Base-by-base conservation (phyloP, 2,888 invertebrate species). In the Odontocerum albicorne region DNA sequence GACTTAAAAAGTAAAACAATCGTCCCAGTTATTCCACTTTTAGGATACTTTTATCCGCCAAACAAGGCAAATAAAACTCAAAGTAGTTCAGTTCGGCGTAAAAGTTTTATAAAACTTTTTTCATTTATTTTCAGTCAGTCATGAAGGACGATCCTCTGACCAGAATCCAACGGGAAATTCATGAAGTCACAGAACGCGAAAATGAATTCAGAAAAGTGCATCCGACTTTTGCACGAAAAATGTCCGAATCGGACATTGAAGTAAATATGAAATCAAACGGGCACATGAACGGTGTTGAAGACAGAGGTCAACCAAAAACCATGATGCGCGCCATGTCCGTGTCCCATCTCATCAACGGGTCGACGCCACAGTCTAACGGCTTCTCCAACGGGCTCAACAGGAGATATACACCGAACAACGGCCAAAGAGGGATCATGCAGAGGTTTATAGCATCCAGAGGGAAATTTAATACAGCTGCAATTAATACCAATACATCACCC, bases 131-230 rank as follows among this genome's bases (percentile, higher is more conserved):
- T 42, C 74, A 80, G 77, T 72, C 75, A 63, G 70, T 78, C 66
- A 72, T 82, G 70, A 84, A 84, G 72, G 82, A 86, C 68, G 85
- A 86, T 73, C 88, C 88, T 62, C 77, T 90, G 66, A 83, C 84
- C 66, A 84, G 92, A 70, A 92, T 95, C 70, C 93, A 94, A 74
- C 84, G 87, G 67, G 94, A 95, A 80, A 92, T 95, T 65, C 86
- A 88, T 66, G 90, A 91, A 74, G 91, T 90, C 57, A 87, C 87
- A 49, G 86, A 90, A 66, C 80, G 92, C 62, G 95, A 95, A 72
- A 82, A 87, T 66, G 92, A 91, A 67, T 83, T 93, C 64, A 80
- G 84, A 63, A 84, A 83, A 64, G 83, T 83, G 15, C 77, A 75
- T 65, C 76, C 77, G 62, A 69, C 75, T 50, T 72, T 75, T 44